Evolutionary conservation across 2,888 invertebrate species (phyloP).

Genomic region (Ophioninae sp.): DNA sequence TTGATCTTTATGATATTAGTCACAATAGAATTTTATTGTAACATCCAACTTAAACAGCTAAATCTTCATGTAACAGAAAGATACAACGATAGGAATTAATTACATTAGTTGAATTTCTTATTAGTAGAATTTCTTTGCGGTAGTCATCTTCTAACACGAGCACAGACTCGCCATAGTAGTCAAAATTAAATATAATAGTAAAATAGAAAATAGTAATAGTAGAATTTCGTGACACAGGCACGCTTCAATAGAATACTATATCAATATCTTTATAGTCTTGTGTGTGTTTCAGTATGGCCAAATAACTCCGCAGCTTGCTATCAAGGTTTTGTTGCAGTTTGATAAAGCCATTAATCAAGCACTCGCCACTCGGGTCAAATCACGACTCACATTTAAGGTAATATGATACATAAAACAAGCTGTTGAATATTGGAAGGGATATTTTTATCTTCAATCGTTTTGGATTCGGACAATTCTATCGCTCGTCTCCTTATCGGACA

Average conservation of each 20-base stretch:
- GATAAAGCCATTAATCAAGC: constrained; percentile 98
- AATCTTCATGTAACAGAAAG: not conserved
- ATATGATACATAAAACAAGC: constrained; percentile 1
- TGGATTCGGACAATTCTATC: not conserved
- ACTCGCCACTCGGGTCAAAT: constrained; percentile 94
- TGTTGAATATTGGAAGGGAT: not conserved
- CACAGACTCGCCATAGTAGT: not conserved
- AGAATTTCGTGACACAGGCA: not conserved
- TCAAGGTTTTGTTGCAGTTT: constrained; percentile 97
- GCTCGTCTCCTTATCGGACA: not conserved
- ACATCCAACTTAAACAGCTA: not conserved
- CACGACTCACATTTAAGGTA: constrained; percentile 95
- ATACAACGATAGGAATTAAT: too few species aligned
- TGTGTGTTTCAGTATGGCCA: constrained; percentile 90
- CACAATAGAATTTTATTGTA: too few species aligned
- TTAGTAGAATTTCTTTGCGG: not conserved
- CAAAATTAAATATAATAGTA: not conserved
- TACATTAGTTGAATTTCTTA: too few species aligned
- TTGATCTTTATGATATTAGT: not conserved
- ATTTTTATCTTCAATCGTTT: not conserved
- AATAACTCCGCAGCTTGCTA: constrained; percentile 95
- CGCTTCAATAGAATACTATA: not conserved
- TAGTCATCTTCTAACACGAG: too few species aligned
- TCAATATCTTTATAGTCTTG: not conserved
- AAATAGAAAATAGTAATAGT: not conserved